Percentiles rank a stretch among this genome's conserved stretches.
These are phyloP conservation scores for Apamea anceps DNA, from an alignment of 2,888 invertebrate species.

Conservation along the genomic window DNA sequence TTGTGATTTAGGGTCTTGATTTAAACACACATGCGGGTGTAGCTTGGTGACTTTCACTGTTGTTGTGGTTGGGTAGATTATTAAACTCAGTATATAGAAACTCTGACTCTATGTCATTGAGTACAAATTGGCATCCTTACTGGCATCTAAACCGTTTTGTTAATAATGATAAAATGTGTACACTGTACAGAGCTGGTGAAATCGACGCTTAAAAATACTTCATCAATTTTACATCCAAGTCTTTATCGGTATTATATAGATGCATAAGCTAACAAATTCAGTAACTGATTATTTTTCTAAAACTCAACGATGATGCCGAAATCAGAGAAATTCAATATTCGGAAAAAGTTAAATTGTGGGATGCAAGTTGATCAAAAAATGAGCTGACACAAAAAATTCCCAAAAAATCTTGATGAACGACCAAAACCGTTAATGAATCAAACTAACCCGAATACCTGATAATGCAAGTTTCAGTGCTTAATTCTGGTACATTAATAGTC, in stretches of 20 bases:
- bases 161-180: neutral
- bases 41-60: slow-evolving; percentile 26
- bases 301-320: neutral
- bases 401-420: slow-evolving; percentile 23
- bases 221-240: neutral
- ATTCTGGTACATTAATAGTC: slow-evolving; percentile 54
- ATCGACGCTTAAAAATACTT: neutral
- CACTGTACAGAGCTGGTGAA: neutral
- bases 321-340: neutral
- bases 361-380: slow-evolving; percentile 3
- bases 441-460: slow-evolving; percentile 25
- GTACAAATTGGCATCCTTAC: neutral
- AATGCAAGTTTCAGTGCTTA: slow-evolving; percentile 45
- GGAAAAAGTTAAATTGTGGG: neutral
- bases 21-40: slow-evolving; percentile 10
- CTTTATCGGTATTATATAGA: too few relatives aligned
- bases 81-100: neutral
- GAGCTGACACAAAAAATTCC: neutral
- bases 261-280: too few relatives aligned
- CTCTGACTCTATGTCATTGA: neutral
- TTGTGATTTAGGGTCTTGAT: slow-evolving; percentile 53
- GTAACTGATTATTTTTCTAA: neutral
- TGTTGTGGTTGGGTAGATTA: neutral
- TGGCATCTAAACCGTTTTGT: neutral
- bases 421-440: slow-evolving; percentile 27